These are phyloP conservation scores for Drosophila burlai DNA, from an alignment of 1,140 invertebrate species.

Conservation along the genomic window DNA sequence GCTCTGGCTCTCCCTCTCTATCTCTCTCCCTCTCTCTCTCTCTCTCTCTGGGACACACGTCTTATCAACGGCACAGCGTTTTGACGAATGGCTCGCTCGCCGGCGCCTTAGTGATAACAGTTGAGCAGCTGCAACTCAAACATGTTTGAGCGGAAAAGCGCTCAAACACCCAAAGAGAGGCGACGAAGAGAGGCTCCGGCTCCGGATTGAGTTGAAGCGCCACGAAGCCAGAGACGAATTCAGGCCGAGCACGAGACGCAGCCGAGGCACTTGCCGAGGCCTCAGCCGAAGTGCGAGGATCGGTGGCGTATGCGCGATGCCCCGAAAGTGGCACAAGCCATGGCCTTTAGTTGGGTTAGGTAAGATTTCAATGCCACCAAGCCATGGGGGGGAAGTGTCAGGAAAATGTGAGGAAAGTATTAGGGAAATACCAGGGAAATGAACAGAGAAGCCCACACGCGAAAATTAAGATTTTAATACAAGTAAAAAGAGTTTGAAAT, in stretches of 20 bases:
- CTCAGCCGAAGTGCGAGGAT: not conserved
- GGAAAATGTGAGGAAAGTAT: not conserved
- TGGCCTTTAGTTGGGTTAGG: constrained; percentile 10
- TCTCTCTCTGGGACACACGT: not conserved
- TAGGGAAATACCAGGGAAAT: not conserved
- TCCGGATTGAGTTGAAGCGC: not conserved
- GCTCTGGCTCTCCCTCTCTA: not conserved
- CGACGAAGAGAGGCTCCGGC: not conserved
- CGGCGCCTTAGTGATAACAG: constrained; percentile 56
- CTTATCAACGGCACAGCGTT: constrained; percentile 40
- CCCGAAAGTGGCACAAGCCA: constrained; percentile 21
- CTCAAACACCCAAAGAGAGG: constrained; percentile 17
- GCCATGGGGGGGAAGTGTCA: not conserved
- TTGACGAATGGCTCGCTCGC: constrained; percentile 38
- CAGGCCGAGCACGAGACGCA: not conserved
- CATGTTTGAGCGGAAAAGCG: constrained; percentile 60
- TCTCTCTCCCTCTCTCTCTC: not conserved
- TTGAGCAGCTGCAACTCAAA: constrained; percentile 41
- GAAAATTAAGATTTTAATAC: not conserved
- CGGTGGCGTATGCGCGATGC: constrained; percentile 42
- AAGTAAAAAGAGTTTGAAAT: not conserved
- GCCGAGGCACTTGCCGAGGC: not conserved
- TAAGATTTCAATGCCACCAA: constrained; percentile 23
- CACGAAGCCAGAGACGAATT: not conserved
- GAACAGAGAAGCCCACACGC: not conserved